phyloP scores from a whole-genome alignment of 2,888 invertebrate species.

The Yponomeuta evonymella region DNA sequence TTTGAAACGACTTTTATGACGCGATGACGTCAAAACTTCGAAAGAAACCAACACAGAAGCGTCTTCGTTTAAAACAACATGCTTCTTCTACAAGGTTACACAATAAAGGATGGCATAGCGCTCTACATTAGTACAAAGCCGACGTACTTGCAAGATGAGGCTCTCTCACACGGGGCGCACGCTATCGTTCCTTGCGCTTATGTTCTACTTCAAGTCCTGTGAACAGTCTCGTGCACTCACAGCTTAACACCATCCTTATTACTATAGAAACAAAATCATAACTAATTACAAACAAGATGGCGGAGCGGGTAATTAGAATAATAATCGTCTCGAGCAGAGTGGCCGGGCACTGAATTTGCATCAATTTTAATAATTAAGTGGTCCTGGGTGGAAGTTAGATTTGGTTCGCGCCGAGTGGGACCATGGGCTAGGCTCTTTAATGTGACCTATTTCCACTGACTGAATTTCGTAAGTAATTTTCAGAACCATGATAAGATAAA shows the following conservation, averaged over 20 bases:
- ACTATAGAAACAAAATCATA: slow-evolving; percentile 16
- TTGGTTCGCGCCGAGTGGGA: background rate
- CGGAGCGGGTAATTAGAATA: slow-evolving; percentile 18
- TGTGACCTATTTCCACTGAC: background rate
- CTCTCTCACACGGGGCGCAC: background rate
- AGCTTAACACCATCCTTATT: slow-evolving; percentile 7
- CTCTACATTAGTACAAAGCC: background rate
- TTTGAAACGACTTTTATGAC: background rate
- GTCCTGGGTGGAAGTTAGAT: slow-evolving; percentile 3
- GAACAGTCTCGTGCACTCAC: background rate
- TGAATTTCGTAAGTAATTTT: background rate
- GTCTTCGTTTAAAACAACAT: background rate
- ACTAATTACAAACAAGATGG: slow-evolving; percentile 16
- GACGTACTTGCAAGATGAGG: background rate
- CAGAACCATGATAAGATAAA: too few relatives aligned
- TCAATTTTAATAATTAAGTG: slow-evolving; percentile 20
- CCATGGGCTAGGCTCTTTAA: background rate
- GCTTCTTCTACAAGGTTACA: background rate
- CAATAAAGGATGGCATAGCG: background rate
- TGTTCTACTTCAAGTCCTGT: background rate
- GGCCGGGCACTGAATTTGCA: slow-evolving; percentile 18
- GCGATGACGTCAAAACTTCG: background rate
- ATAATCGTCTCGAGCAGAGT: slow-evolving; percentile 19
- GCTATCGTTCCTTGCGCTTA: background rate
- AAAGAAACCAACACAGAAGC: background rate